These are phyloP conservation scores for Carposina sasakii DNA, from an alignment of 1,140 invertebrate species.

Conservation along the genomic window DNA sequence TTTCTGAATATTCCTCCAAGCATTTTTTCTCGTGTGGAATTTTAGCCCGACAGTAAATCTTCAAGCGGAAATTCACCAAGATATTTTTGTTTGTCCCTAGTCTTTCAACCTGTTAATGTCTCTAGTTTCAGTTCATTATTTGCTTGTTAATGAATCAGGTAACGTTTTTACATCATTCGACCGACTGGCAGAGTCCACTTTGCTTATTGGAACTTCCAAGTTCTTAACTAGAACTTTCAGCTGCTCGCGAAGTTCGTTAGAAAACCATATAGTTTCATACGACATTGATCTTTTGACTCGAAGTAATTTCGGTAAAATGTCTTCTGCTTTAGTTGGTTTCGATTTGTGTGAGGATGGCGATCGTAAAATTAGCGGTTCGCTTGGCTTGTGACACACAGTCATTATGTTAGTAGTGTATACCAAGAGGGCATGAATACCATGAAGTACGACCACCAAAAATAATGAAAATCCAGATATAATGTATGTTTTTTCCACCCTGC, in stretches of 20 bases:
- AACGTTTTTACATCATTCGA: neutral
- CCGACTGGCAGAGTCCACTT: neutral
- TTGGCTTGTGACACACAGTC: slow-evolving; percentile 14
- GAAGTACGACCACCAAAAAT: slow-evolving; percentile 43
- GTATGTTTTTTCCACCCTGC: slow-evolving; percentile 48
- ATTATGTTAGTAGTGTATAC: slow-evolving; percentile 38
- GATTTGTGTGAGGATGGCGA: no score
- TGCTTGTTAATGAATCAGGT: no score
- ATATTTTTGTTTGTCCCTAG: no score
- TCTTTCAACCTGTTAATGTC: no score
- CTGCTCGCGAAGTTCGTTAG: slow-evolving; percentile 43
- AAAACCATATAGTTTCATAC: slow-evolving; percentile 46
- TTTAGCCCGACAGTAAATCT: no score
- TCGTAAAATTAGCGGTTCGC: slow-evolving; percentile 12
- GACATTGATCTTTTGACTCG: slow-evolving; percentile 51
- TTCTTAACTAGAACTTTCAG: slow-evolving; percentile 27
- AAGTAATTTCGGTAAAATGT: slow-evolving; percentile 43
- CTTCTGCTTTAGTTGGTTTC: no score
- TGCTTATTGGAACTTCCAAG: neutral
- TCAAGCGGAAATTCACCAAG: no score
- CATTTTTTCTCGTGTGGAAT: no score
- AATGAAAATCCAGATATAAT: slow-evolving; percentile 51
- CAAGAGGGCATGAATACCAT: slow-evolving; percentile 41
- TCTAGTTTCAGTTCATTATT: no score
- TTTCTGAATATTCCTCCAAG: slow-evolving; percentile 51